These are phyloP conservation scores for Apotomis betuletana DNA, from an alignment of 2,888 invertebrate genomes.

Conservation along the genomic window DNA sequence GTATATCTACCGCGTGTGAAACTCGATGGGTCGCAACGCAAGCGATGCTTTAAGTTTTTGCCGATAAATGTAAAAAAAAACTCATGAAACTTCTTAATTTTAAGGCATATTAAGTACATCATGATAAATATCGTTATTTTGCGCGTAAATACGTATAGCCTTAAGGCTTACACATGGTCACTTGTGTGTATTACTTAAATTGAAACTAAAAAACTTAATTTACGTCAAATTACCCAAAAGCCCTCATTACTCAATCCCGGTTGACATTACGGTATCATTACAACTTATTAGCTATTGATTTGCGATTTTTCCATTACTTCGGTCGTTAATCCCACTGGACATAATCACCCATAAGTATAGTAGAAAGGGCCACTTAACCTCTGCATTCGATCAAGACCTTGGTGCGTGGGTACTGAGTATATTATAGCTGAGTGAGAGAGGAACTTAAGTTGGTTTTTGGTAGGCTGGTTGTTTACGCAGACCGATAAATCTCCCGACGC, in stretches of 20 bases:
- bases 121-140: too few species aligned
- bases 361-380: neutral
- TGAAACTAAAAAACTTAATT: conserved; percentile 10
- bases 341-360: conserved; percentile 48
- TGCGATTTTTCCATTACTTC: conserved; percentile 45
- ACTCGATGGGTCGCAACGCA: too few species aligned
- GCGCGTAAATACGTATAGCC: too few species aligned
- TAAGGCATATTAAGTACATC: too few species aligned
- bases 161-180: neutral
- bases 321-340: conserved; percentile 46
- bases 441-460: conserved; percentile 11
- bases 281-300: conserved; percentile 44
- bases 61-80: too few species aligned
- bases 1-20: too few species aligned
- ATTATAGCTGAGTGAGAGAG: neutral
- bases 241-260: conserved; percentile 29
- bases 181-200: neutral
- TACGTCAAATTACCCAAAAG: conserved; percentile 16
- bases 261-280: conserved; percentile 41
- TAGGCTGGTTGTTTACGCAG: conserved; percentile 47
- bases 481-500: conserved; percentile 47
- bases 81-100: too few species aligned
- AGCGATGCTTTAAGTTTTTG: too few species aligned
- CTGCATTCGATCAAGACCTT: neutral
- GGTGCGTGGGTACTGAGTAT: neutral